These are phyloP conservation scores for Cantharis rufa DNA, from an alignment of 2,888 invertebrate genomes.

Conservation along the genomic window DNA sequence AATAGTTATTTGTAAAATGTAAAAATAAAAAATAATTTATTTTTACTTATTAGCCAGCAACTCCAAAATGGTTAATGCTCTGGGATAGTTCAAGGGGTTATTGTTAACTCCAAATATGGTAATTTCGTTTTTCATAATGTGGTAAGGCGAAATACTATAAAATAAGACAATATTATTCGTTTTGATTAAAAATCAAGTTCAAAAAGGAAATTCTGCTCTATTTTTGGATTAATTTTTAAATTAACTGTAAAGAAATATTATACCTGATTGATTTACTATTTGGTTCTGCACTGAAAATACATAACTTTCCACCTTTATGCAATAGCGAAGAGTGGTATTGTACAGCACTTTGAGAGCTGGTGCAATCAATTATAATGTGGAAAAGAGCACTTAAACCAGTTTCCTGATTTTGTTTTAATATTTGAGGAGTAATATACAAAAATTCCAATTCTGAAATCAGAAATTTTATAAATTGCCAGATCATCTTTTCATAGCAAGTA, in stretches of 20 bases:
- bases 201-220: too few species aligned
- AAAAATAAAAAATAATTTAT: background rate
- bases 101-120: constrained; percentile 68
- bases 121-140: constrained; percentile 67
- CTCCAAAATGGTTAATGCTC: constrained; percentile 64
- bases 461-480: background rate
- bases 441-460: constrained; percentile 6
- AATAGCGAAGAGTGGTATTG: constrained; percentile 64
- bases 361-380: constrained; percentile 72
- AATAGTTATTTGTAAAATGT: constrained; percentile 22
- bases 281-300: constrained; percentile 69
- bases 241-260: too few species aligned
- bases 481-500: too few species aligned
- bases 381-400: constrained; percentile 56
- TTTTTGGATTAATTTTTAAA: too few species aligned
- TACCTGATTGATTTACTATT: constrained; percentile 45
- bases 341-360: constrained; percentile 70
- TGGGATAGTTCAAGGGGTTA: constrained; percentile 69
- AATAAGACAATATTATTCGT: too few species aligned
- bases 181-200: too few species aligned
- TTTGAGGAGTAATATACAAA: constrained; percentile 55
- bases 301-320: constrained; percentile 65
- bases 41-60: constrained; percentile 3
- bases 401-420: constrained; percentile 54
- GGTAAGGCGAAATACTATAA: constrained; percentile 61